Base-by-base conservation (phyloP, 2,113 vertebrate species). In the Phasianus colchicus region DNA sequence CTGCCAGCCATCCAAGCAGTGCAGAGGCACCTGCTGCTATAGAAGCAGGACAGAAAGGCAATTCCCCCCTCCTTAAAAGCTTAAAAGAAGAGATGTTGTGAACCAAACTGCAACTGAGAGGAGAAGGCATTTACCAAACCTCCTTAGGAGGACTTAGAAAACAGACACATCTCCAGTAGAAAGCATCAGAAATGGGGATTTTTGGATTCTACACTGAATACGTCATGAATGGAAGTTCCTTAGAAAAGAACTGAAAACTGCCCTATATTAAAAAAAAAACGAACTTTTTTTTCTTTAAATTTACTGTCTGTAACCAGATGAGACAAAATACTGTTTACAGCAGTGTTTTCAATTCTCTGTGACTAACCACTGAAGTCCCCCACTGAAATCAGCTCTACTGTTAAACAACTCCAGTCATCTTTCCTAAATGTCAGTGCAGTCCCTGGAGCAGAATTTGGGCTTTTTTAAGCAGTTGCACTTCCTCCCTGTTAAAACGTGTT, bases 1-100 rank as follows among this genome's bases (percentile, higher is more conserved):
- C 0, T 13, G 48, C 45, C 64, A 38, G 11, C 60, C 1, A 1
- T 11, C 12, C 0, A 0, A 3, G 27, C 2, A 34, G 22, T 57
- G 32, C 30, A 54, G 27, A 30, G 27, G 29, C 27, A 16, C 36
- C 47, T 91, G 89, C 74, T 79, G 74, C 57, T 73, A 22, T 83
- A 65, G 48, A 54, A 72, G 61, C 48, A 66, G 63, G 93, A 89
- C 0, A 36, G 57, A 89, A 90, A 92, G 8, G 20, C 30, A 32
- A 16, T 10, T 25, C 52, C 17, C 4, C 9, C 13, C 9, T 54
- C 12, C 34, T 7, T 3, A 60, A 67, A 90, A 90, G n/a, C 21
- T 81, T 57, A 42, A 1, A n/a, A 83, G 47, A 72, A 38, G 88
- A 79, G 61, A 36, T 27, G 21, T 58, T 67, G 70, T 76, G 66